Conservation (phyloP, 1,140 invertebrate genomes). For the Penaeus chinensis region DNA sequence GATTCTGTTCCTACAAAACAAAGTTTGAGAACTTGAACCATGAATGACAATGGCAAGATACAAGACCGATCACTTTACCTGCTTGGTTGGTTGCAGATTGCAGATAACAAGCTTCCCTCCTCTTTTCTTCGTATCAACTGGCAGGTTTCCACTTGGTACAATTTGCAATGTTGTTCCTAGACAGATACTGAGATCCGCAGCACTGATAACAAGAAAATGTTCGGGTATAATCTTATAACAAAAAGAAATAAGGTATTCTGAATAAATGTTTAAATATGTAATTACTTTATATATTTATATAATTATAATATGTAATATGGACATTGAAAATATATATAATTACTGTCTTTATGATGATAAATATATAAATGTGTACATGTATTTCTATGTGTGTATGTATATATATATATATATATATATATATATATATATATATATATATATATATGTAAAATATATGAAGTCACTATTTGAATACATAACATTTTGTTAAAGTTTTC, state of each 20-base stretch:
- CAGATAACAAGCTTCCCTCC: conserved; percentile 92
- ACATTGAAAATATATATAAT: too few relatives aligned
- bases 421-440: too few relatives aligned
- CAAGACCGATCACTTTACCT: conserved; percentile 77
- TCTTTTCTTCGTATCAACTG: conserved; percentile 84
- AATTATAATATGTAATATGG: too few relatives aligned
- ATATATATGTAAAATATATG: too few relatives aligned
- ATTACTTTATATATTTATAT: too few relatives aligned
- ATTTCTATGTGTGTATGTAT: too few relatives aligned
- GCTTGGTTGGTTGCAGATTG: conserved; percentile 95
- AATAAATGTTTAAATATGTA: neutral
- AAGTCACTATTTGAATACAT: too few relatives aligned
- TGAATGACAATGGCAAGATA: neutral
- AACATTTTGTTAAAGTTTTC: too few relatives aligned
- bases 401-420: too few relatives aligned
- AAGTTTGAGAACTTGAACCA: neutral
- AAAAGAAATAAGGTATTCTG: neutral
- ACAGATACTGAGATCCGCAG: conserved; percentile 92
- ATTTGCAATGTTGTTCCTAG: conserved; percentile 98
- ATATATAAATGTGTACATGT: too few relatives aligned
- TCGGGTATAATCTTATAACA: too few relatives aligned
- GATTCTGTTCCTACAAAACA: neutral
- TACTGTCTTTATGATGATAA: neutral
- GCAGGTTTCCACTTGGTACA: conserved; percentile 94
- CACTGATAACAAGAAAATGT: conserved; percentile 69